These are phyloP conservation scores for Altica lythri DNA, from an alignment of 2,888 invertebrate genomes.

Conservation along the genomic window DNA sequence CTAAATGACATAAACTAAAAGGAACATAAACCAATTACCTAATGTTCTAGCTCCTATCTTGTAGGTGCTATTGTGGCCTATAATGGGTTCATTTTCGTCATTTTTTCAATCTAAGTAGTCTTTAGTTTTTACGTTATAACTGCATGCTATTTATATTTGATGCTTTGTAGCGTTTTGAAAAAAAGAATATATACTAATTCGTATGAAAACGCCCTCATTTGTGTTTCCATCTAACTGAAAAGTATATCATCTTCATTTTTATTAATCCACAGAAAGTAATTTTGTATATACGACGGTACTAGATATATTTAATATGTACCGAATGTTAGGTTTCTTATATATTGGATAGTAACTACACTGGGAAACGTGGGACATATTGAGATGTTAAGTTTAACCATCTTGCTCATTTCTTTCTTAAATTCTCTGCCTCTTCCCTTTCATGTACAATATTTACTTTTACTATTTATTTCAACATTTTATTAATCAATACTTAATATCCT, in stretches of 20 bases:
- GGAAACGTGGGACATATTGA: constrained; percentile 6
- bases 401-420: constrained; percentile 9
- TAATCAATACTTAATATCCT: constrained; percentile 7
- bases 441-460: constrained; percentile 7
- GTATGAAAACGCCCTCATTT: neutral
- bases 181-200: neutral
- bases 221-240: neutral
- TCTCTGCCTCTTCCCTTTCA: constrained; percentile 11
- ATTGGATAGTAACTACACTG: constrained; percentile 7
- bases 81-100: neutral
- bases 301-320: constrained; percentile 7
- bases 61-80: constrained; percentile 4
- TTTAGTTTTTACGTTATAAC: neutral
- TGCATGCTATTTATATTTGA: neutral
- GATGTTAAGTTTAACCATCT: too few species aligned
- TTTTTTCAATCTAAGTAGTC: neutral
- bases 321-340: constrained; percentile 4
- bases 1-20: too few species aligned
- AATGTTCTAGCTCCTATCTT: constrained; percentile 9
- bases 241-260: too few species aligned
- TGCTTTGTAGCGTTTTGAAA: neutral
- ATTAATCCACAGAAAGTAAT: neutral
- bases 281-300: constrained; percentile 5
- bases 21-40: too few species aligned
- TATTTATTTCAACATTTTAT: too few species aligned